These are phyloP conservation scores for silkworm (Bombyx mori) DNA, from an alignment of 1,140 invertebrate species.

Conservation along the genomic window ASM3026992v2 NC_085116.1:4203001-4203500, in stretches of 20 bases:
- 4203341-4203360: conserved; percentile 45
- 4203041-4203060: too few relatives aligned
- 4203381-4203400: conserved; percentile 93
- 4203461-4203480: conserved; percentile 47
- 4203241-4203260: conserved; percentile 90
- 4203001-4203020: too few relatives aligned
- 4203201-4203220: conserved; percentile 95
- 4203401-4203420: conserved; percentile 94
- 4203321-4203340: too few relatives aligned
- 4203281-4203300: not conserved
- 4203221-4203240: conserved; percentile 91
- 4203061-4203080: too few relatives aligned
- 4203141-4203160: conserved; percentile 92
- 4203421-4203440: conserved; percentile 92
- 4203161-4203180: conserved; percentile 98
- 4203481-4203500: conserved; percentile 69
- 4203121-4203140: conserved; percentile 94
- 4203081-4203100: too few relatives aligned
- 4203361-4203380: conserved; percentile 95
- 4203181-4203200: conserved; percentile 97
- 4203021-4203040: too few relatives aligned
- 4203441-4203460: conserved; percentile 84
- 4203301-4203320: too few relatives aligned
- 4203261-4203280: conserved; percentile 85
- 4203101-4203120: not conserved